Percentiles rank a stretch among this genome's conserved stretches.
These are phyloP conservation scores for Amphiprion percula DNA, from an alignment of 2,113 vertebrate genomes.

Conservation along the genomic window DNA sequence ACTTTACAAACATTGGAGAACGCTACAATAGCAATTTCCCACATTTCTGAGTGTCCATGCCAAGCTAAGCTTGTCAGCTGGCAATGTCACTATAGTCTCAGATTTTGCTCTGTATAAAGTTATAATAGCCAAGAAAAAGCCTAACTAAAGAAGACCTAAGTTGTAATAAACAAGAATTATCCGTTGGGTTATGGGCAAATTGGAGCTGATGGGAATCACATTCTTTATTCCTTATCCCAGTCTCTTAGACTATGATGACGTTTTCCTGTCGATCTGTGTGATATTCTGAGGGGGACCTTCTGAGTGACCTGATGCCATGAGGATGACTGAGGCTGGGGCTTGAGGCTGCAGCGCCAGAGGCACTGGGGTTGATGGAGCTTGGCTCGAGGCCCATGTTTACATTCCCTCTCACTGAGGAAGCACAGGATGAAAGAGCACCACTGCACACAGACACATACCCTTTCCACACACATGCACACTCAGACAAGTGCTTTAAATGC, in stretches of 20 bases:
- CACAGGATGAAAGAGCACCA: constrained; percentile 90
- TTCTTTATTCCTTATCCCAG: not conserved
- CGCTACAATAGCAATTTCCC: too few species aligned
- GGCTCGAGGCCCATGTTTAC: constrained; percentile 93
- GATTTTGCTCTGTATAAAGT: too few species aligned
- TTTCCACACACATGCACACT: constrained; percentile 22
- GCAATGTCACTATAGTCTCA: too few species aligned
- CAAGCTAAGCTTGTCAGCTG: too few species aligned
- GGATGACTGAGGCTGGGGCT: constrained; percentile 40
- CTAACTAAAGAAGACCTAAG: not conserved
- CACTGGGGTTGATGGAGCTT: constrained; percentile 70
- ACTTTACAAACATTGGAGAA: constrained; percentile 1
- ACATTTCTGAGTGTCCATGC: too few species aligned
- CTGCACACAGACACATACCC: constrained; percentile 66
- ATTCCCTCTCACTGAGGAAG: constrained; percentile 93
- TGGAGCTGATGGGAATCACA: not conserved
- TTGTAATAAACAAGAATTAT: not conserved
- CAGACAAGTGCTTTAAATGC: constrained; percentile 16
- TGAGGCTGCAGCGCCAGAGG: constrained; percentile 44
- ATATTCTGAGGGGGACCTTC: not conserved
- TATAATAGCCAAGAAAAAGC: not conserved
- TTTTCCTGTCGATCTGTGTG: constrained; percentile 14
- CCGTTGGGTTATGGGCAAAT: not conserved
- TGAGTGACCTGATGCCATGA: constrained; percentile 54
- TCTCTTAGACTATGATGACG: not conserved